Conservation (phyloP, 2,113 vertebrate species). For the Amblyornis subalaris region DNA sequence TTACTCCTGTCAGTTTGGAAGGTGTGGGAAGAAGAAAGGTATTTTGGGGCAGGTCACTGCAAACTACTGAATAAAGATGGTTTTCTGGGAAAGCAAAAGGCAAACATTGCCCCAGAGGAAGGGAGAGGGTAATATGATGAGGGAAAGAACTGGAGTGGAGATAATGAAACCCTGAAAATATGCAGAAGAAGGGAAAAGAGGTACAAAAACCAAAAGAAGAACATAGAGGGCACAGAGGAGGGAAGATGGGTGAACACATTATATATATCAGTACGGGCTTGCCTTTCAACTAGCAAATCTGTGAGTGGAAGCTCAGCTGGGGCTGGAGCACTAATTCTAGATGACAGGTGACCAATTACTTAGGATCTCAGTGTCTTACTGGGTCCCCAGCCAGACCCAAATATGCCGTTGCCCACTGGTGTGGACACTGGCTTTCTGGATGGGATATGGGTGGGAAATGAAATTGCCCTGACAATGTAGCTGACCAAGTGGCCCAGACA, state of each 20-base stretch:
- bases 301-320: not conserved
- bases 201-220: not conserved
- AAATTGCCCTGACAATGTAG: not conserved
- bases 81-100: not conserved
- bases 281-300: not conserved
- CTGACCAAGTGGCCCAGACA: not conserved
- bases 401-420: fast-evolving
- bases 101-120: not conserved
- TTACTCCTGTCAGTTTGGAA: not conserved
- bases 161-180: not conserved
- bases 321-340: not conserved
- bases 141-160: not conserved
- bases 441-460: not conserved
- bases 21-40: not conserved
- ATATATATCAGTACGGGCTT: not conserved
- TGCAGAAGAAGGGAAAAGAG: not conserved
- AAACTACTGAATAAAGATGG: not conserved
- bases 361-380: not conserved
- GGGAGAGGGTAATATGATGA: not conserved
- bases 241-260: not conserved
- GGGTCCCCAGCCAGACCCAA: not conserved
- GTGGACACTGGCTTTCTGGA: not conserved
- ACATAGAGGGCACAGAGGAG: not conserved
- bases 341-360: not conserved
- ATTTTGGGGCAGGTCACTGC: not conserved